Base-by-base conservation (phyloP, 2,888 invertebrate species). In the Anodontia alba region DNA sequence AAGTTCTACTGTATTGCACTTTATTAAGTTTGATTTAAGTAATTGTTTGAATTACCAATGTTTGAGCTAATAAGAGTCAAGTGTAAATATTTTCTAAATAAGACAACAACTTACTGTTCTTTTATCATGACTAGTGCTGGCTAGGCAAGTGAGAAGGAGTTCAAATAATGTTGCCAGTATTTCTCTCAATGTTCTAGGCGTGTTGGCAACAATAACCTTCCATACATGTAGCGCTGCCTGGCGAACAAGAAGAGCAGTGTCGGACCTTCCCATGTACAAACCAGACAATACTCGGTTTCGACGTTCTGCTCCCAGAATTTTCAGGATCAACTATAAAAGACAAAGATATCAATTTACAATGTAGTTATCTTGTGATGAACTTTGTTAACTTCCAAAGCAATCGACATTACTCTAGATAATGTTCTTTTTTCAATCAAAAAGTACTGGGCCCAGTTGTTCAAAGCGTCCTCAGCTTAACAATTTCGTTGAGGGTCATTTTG, bases 201-300 rank as follows among this genome's bases (percentile, higher is more conserved):
- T 99, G 94, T 99, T 99, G 0, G 99, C 98, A 0, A 99, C 99
- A 0, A 99, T 98, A 88, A 99, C 98, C 96, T 99, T 99, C 99
- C 99, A 99, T 0, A 99, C 99, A 94, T 99, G 99, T 77, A 99
- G 96, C 12, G 99, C 99, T 0, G 99, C 98, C 95, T 99, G 99
- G 0, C 99, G 96, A 33, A 99, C 99, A 97, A 98, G 97, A 72
- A 99, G 95, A 1, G 99, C 98, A 0, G 99, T 98, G 93, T 99
- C 99, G 73, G 98, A 98, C 76, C 99, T 96, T 2, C 99, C 98
- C 98, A 99, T 99, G 94, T 99, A 99, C 57, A 94, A 89, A 0
- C 94, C 94, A 31, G 94, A 92, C 73, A 94, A 85, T 51, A 99
- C 99, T 36, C 98, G 95, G 95, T 99, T 99, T 74, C 99, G 96